Conservation (phyloP, 2,888 invertebrate species). For the Apotomis capreana region DNA sequence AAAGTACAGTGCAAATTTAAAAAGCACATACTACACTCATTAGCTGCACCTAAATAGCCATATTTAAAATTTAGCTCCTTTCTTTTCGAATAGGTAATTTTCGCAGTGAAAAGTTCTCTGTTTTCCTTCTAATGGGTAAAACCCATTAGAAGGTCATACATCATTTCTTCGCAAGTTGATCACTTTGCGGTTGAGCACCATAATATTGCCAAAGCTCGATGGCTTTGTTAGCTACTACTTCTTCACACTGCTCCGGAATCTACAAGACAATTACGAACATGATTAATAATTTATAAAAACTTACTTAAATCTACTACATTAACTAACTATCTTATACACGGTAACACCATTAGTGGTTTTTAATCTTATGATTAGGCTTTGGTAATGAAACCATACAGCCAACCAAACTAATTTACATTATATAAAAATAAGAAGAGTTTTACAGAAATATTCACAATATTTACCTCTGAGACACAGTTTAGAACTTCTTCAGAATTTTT, state of each 20-base stretch:
- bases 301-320: constrained; percentile 11
- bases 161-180: constrained; percentile 78
- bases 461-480: constrained; percentile 85
- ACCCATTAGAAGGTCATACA: constrained; percentile 82
- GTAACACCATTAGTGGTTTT: constrained; percentile 7
- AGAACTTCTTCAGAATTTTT: constrained; percentile 84
- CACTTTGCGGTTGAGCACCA: constrained; percentile 83
- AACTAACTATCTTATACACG: neutral
- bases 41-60: constrained; percentile 34
- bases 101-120: constrained; percentile 7
- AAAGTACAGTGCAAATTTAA: constrained; percentile 38
- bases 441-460: neutral
- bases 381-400: constrained; percentile 11
- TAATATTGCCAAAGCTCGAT: constrained; percentile 94
- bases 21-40: constrained; percentile 37
- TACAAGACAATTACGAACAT: constrained; percentile 55
- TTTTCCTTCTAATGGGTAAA: constrained; percentile 76
- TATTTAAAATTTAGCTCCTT: constrained; percentile 32
- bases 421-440: neutral
- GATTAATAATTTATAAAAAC: constrained; percentile 2
- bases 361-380: neutral
- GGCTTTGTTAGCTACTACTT: constrained; percentile 92
- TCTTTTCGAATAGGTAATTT: constrained; percentile 13
- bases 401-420: neutral
- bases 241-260: constrained; percentile 91